phyloP scores from a whole-genome alignment of 2,113 vertebrate species.

The Nannobrachium achirus region DNA sequence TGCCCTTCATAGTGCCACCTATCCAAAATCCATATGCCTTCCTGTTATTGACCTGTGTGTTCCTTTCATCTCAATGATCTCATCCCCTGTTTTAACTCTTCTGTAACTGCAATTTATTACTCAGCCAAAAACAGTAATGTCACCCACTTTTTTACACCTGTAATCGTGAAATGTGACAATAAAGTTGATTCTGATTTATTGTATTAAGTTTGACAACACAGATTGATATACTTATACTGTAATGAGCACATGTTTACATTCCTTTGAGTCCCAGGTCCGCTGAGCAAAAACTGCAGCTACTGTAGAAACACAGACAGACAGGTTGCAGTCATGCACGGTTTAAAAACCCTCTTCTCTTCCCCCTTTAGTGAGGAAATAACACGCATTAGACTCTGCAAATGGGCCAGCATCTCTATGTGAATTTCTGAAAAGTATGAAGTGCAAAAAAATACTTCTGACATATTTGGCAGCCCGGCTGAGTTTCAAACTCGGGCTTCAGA shows the following conservation, averaged over 20 bases:
- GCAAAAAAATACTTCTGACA: slow-evolving; percentile 22
- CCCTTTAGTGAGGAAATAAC: not conserved
- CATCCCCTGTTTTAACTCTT: too few species aligned
- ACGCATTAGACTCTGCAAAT: slow-evolving; percentile 28
- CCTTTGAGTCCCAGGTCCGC: slow-evolving; percentile 54
- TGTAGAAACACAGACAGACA: slow-evolving; percentile 32
- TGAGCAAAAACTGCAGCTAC: slow-evolving; percentile 55
- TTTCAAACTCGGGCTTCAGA: slow-evolving; percentile 42
- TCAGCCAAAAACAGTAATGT: not conserved
- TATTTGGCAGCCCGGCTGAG: slow-evolving; percentile 34
- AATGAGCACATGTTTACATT: slow-evolving; percentile 42
- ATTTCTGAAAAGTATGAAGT: slow-evolving; percentile 24
- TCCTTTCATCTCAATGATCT: too few species aligned
- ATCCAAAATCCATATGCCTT: too few species aligned
- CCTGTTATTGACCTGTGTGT: too few species aligned
- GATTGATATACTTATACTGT: not conserved
- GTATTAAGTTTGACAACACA: not conserved
- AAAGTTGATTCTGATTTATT: too few species aligned
- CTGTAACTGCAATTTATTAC: too few species aligned
- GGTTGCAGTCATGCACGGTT: not conserved
- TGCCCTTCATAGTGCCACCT: too few species aligned
- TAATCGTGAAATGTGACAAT: too few species aligned
- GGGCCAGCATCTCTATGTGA: slow-evolving; percentile 10
- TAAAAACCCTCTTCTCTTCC: not conserved
- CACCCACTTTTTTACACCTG: not conserved